Base-by-base conservation (phyloP, 1,140 invertebrate species). In the Drosophila guanche region DNA sequence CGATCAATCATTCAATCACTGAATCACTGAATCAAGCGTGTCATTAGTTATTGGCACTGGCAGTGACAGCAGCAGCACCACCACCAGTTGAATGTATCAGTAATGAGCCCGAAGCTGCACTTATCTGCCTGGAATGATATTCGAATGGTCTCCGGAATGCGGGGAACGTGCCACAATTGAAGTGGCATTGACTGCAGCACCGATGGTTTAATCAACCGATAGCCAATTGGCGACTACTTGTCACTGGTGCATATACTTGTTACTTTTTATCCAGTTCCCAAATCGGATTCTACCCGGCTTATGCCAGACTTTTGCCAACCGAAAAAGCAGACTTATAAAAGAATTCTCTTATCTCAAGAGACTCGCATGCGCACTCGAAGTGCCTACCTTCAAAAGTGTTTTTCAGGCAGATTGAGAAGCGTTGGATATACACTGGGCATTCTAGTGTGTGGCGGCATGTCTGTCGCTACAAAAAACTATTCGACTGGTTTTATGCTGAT, bases 401-500 rank as follows among this genome's bases (percentile, higher is more conserved):
- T 1, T 20, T 20, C 16, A 20, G 16, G 16, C 16, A 20, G 16
- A 20, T 20, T 1, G 16, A 20, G 16, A 20, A 20, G 16, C 16
- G 16, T 20, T 20, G 16, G 16, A 20, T 1, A 20, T 20, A 1
- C 16, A 20, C 16, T 20, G 0, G 3, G 10, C 3, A 10, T 12
- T 37, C 33, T 10, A 37, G 29, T 33, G 29, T 20, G 5, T 7
- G 2, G 27, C 1, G 29, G 12, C n/a, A 41, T n/a, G 42, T 20
- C 43, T 40, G 54, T 25, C 6, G 14, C 22, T 41, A 48, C 41
- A 71, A 45, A 57, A 76, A 65, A 69, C 69, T 60, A 59, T 29
- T 66, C 16, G 61, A 68, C 69, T 68, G 53, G 65, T 71, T 78
- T 63, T 66, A 76, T 79, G 71, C 57, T 79, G 69, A 83, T 79